Percentiles rank a stretch among this genome's conserved stretches.
Evolutionary conservation across 2,113 vertebrate genomes (phyloP).

Genomic region (Sceloporus tristichus): DNA sequence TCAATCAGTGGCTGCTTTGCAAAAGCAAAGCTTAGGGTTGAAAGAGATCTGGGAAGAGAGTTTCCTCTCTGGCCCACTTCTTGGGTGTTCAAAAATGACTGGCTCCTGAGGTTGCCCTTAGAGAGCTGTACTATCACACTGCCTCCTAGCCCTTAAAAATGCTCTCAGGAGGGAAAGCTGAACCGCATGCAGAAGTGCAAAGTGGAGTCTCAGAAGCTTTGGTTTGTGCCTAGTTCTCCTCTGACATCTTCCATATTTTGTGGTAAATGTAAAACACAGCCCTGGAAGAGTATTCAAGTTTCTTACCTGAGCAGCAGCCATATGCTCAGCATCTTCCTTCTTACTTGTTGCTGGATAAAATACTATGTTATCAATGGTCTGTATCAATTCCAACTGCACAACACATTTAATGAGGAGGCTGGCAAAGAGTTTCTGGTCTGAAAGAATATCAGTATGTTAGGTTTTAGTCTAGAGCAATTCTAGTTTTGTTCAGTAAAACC

Average conservation of each 20-base stretch:
- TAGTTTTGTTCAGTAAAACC: not conserved
- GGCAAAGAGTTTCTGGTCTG: slow-evolving; percentile 95
- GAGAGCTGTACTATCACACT: not conserved
- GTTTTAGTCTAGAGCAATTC: slow-evolving; percentile 39
- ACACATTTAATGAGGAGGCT: slow-evolving; percentile 97
- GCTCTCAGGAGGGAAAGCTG: not conserved
- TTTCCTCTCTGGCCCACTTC: not conserved
- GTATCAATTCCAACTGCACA: slow-evolving; percentile 96
- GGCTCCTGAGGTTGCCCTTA: not conserved
- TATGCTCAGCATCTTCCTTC: slow-evolving; percentile 96
- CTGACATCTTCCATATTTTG: not conserved
- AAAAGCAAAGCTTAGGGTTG: not conserved
- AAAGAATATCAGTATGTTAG: slow-evolving; percentile 54
- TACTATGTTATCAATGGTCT: slow-evolving; percentile 97
- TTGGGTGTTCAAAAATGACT: not conserved
- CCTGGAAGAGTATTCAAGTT: not conserved
- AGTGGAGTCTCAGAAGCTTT: not conserved
- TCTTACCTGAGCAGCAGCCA: slow-evolving; percentile 94
- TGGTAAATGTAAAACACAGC: not conserved
- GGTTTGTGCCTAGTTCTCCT: not conserved
- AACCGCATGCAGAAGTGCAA: not conserved
- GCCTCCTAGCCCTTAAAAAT: not conserved
- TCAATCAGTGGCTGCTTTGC: not conserved
- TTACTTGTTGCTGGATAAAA: slow-evolving; percentile 97
- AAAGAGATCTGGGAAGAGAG: not conserved